A percentile compares a stretch with the other conserved stretches of the same genome.
Evolutionary conservation across 2,888 invertebrate genomes (phyloP).

Genomic region (Empis stercorea): DNA sequence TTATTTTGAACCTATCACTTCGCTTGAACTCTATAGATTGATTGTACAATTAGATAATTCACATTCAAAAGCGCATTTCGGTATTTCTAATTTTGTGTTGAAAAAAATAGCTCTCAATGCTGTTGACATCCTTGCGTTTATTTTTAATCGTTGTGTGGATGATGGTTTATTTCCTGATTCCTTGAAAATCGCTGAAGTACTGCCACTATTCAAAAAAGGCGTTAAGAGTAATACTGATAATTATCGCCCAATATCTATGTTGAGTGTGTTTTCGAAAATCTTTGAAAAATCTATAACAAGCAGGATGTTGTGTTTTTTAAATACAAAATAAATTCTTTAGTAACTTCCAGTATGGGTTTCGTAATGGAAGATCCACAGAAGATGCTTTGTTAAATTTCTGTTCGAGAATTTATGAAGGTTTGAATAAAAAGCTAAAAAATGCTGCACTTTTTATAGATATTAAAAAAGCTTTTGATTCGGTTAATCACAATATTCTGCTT

Average conservation of each 20-base stretch:
- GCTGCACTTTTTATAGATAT: too few relatives aligned
- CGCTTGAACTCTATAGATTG: background rate
- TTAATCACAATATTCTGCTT: background rate
- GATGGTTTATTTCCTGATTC: constrained; percentile 5
- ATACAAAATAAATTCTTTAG: background rate
- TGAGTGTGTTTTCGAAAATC: background rate
- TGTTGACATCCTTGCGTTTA: constrained; percentile 1
- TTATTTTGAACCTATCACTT: background rate
- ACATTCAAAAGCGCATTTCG: background rate
- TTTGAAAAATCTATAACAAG: background rate
- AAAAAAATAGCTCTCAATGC: background rate
- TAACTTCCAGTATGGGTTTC: background rate
- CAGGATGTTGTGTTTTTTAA: background rate
- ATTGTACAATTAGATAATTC: background rate
- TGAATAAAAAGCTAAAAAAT: background rate
- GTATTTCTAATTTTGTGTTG: background rate
- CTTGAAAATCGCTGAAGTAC: constrained; percentile 4
- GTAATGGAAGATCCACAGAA: background rate
- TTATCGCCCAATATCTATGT: constrained; percentile 6
- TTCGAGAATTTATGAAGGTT: background rate
- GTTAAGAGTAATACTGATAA: background rate
- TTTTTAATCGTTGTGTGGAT: constrained; percentile 7
- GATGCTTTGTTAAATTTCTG: background rate
- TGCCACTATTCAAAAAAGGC: constrained; percentile 4
- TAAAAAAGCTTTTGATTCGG: background rate